phyloP scores from a whole-genome alignment of 2,113 vertebrate species.

The Cynocephalus volans region DNA sequence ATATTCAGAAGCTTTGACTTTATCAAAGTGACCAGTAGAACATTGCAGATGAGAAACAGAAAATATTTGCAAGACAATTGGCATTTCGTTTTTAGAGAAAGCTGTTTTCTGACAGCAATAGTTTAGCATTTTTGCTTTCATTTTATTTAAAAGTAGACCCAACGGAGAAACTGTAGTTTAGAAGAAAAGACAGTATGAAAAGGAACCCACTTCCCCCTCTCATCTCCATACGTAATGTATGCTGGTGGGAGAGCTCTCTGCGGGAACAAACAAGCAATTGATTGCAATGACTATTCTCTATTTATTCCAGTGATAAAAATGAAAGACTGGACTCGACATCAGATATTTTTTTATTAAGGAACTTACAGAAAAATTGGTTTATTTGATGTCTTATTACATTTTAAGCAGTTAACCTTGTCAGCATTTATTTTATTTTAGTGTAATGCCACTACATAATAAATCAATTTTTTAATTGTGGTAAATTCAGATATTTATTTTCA shows the following conservation, averaged over 20 bases:
- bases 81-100: constrained; percentile 81
- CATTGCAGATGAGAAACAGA: constrained; percentile 62
- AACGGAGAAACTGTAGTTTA: constrained; percentile 77
- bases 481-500: constrained; percentile 68
- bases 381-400: constrained; percentile 71
- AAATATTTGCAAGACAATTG: constrained; percentile 78
- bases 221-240: constrained; percentile 80
- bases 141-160: constrained; percentile 79
- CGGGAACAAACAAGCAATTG: constrained; percentile 78
- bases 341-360: constrained; percentile 69
- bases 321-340: constrained; percentile 67
- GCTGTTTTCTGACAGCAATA: constrained; percentile 74
- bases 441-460: constrained; percentile 18
- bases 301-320: constrained; percentile 84
- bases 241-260: constrained; percentile 67
- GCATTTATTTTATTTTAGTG: constrained; percentile 62
- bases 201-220: constrained; percentile 40
- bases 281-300: constrained; percentile 77
- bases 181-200: constrained; percentile 77
- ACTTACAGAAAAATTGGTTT: constrained; percentile 71
- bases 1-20: constrained; percentile 79
- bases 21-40: constrained; percentile 71
- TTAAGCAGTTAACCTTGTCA: constrained; percentile 46
- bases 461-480: constrained; percentile 62
- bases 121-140: constrained; percentile 79